Percentiles rank a stretch among this genome's conserved stretches.
Conservation (phyloP, 2,888 invertebrate genomes). For the Taenaris catops region DNA sequence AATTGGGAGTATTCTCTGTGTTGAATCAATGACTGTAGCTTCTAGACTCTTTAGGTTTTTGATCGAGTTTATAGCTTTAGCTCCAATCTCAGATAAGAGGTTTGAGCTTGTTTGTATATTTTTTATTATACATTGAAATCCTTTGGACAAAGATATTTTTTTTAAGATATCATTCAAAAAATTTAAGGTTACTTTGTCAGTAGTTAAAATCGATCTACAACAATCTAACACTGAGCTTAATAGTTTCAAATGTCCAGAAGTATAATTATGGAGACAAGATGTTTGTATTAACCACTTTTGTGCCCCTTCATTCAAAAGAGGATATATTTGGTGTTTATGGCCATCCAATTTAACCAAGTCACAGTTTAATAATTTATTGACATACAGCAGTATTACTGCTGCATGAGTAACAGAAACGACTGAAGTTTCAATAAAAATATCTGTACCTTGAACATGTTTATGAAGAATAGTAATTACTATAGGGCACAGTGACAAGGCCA, state of each 20-base stretch:
- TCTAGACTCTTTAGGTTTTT: conserved; percentile 58
- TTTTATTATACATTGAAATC: conserved; percentile 59
- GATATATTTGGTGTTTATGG: conserved; percentile 54
- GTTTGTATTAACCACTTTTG: conserved; percentile 74
- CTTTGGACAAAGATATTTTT: conserved; percentile 56
- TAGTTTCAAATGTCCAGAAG: conserved; percentile 63
- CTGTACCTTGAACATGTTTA: conserved; percentile 79
- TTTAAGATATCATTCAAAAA: conserved; percentile 48
- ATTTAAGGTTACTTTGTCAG: conserved; percentile 43
- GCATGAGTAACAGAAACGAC: conserved; percentile 79
- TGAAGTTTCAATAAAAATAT: conserved; percentile 62
- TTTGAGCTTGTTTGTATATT: conserved; percentile 59
- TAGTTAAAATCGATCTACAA: conserved; percentile 46
- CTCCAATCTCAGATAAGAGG: conserved; percentile 55
- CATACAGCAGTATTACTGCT: conserved; percentile 71
- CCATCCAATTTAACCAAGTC: conserved; percentile 35
- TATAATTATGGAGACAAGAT: conserved; percentile 49
- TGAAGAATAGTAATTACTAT: conserved; percentile 76
- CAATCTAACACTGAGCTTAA: conserved; percentile 57
- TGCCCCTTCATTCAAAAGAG: conserved; percentile 55
- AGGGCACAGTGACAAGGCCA: conserved; percentile 70
- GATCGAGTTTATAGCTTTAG: conserved; percentile 41
- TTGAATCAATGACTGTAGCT: conserved; percentile 45
- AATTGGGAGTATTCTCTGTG: conserved; percentile 56
- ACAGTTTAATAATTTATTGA: conserved; percentile 48